Percentiles rank a stretch among this genome's conserved stretches.
Conservation (phyloP, 2,888 invertebrate species). For the Tricholauxania praeusta region DNA sequence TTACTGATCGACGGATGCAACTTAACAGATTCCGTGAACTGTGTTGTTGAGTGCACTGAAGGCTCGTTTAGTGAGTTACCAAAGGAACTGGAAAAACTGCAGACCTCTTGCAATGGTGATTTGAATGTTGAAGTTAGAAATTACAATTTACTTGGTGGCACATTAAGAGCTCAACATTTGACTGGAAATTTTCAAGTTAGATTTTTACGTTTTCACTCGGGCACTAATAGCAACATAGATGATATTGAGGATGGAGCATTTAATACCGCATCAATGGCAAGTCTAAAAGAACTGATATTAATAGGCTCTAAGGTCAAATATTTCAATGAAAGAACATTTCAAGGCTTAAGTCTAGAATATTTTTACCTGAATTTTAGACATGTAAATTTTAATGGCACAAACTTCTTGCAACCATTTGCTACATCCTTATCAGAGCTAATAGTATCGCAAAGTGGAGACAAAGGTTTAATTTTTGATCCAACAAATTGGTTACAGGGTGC, state of each 20-base stretch:
- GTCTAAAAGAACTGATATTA: slow-evolving; percentile 46
- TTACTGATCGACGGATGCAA: no score
- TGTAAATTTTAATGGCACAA: slow-evolving; percentile 35
- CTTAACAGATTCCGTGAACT: not conserved
- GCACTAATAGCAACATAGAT: slow-evolving; percentile 40
- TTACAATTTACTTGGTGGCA: slow-evolving; percentile 43
- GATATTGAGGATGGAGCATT: slow-evolving; percentile 49
- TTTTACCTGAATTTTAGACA: slow-evolving; percentile 49
- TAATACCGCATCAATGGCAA: slow-evolving; percentile 34
- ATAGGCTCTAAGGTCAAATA: slow-evolving; percentile 34
- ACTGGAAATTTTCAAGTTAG: slow-evolving; percentile 40
- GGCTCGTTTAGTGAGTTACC: slow-evolving; percentile 29
- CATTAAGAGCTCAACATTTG: slow-evolving; percentile 43
- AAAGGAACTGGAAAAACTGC: slow-evolving; percentile 28
- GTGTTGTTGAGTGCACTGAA: slow-evolving; percentile 36
- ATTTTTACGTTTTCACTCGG: slow-evolving; percentile 41
- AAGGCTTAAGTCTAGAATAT: slow-evolving; percentile 47
- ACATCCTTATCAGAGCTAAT: slow-evolving; percentile 36
- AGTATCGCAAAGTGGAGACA: slow-evolving; percentile 32
- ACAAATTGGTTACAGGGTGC: slow-evolving; percentile 47
- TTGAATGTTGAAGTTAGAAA: slow-evolving; percentile 39
- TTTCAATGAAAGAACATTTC: slow-evolving; percentile 45
- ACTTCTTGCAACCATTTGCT: slow-evolving; percentile 50
- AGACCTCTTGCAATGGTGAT: slow-evolving; percentile 30
- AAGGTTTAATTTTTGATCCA: slow-evolving; percentile 38